Conservation (phyloP, 2,797 vertebrate genomes). For the Rallus crepitans region DNA sequence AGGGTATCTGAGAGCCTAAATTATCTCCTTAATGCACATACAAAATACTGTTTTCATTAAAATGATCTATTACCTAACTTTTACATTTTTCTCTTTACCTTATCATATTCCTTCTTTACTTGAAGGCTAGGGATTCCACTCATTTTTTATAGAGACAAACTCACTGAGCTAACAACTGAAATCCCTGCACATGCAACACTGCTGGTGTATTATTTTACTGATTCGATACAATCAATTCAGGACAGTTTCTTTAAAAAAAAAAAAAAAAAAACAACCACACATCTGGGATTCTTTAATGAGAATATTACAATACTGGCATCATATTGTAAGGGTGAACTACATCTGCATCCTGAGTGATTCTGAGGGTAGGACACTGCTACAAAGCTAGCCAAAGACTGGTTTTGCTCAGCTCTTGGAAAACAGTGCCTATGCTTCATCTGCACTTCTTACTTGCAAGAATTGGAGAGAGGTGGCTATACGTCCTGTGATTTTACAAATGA, state of each 20-base stretch:
- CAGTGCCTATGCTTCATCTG: background rate
- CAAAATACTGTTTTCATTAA: background rate
- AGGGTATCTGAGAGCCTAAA: background rate
- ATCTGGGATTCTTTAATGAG: background rate
- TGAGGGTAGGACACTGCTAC: background rate
- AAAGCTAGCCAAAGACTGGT: background rate
- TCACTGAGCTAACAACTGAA: background rate
- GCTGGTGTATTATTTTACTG: background rate
- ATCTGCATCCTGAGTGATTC: background rate
- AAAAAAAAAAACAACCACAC: too few species aligned
- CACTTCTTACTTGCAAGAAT: background rate
- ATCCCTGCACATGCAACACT: background rate
- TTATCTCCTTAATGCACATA: background rate
- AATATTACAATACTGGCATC: background rate
- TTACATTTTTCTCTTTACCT: background rate
- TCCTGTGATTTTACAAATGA: conserved; percentile 65
- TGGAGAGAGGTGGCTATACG: background rate
- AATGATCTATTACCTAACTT: background rate
- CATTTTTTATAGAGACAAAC: background rate
- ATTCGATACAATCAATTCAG: background rate
- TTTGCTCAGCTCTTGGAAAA: background rate
- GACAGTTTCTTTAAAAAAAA: background rate
- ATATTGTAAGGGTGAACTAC: background rate
- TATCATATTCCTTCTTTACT: background rate
- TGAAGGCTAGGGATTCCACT: background rate